Conservation (phyloP, 2,113 vertebrate species). For the Sminthopsis crassicaudata region DNA sequence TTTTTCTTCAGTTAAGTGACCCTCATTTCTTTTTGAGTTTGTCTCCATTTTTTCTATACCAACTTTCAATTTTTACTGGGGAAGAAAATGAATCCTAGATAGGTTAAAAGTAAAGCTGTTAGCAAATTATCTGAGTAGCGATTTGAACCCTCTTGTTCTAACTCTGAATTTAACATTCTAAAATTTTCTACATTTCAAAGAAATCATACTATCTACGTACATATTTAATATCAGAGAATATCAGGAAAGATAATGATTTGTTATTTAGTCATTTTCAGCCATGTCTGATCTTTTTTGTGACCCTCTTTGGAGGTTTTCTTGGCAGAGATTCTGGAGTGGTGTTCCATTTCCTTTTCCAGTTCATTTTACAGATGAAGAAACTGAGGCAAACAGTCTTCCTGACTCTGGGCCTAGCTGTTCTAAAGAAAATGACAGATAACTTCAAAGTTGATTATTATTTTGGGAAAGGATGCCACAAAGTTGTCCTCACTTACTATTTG, state of each 20-base stretch:
- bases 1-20: neutral
- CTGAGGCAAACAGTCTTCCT: no score
- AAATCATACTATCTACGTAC: conserved; percentile 13
- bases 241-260: neutral
- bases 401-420: no score
- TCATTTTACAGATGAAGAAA: no score
- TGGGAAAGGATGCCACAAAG: neutral
- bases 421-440: no score
- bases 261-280: no score
- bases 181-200: conserved; percentile 42
- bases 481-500: neutral
- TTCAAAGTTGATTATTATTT: no score
- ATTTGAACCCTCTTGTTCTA: no score
- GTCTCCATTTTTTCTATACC: neutral
- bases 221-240: conserved; percentile 37
- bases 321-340: conserved; percentile 23
- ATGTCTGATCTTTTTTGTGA: no score
- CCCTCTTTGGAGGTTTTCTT: no score
- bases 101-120: neutral
- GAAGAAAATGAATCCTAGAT: neutral
- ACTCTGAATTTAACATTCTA: no score
- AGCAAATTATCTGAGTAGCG: no score
- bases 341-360: no score
- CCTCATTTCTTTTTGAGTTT: neutral
- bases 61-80: neutral